phyloP scores from a whole-genome alignment of 2,113 vertebrate genomes.

The Thinocorus orbignyianus region DNA sequence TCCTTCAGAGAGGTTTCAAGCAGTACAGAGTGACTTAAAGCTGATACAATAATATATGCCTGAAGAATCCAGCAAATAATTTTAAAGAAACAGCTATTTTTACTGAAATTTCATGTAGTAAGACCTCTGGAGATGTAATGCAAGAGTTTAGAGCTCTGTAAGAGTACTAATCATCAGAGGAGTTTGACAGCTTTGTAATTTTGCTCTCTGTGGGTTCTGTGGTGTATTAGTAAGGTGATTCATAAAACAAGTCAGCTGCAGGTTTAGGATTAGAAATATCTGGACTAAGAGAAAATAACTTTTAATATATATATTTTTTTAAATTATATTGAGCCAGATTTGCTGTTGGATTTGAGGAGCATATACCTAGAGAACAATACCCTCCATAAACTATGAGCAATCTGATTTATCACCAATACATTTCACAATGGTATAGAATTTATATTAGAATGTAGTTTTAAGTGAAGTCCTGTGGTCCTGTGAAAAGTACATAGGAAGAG shows the following conservation, averaged over 20 bases:
- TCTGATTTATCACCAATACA: not conserved
- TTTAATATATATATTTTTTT: not conserved
- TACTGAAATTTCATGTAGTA: not conserved
- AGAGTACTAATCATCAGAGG: not conserved
- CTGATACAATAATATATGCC: not conserved
- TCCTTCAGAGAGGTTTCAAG: not conserved
- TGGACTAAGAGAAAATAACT: not conserved
- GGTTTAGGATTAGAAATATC: not conserved
- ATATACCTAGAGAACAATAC: not conserved
- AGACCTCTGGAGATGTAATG: conserved; percentile 10
- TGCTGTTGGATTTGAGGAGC: not conserved
- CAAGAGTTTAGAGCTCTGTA: conserved; percentile 3
- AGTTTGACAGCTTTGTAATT: conserved; percentile 15
- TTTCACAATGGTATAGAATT: not conserved
- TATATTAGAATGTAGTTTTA: not conserved
- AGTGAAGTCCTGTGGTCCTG: not conserved
- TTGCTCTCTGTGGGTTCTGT: not conserved
- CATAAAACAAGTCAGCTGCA: not conserved
- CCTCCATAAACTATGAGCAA: not conserved
- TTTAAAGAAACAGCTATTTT: conserved; percentile 18
- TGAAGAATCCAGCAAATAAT: conserved; percentile 3
- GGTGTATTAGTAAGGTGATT: not conserved
- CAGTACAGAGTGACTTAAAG: not conserved
- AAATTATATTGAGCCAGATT: not conserved
- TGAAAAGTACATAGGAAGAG: not conserved